Percentiles rank a stretch among this genome's conserved stretches.
phyloP scores from a whole-genome alignment of 1,140 invertebrate species.

The Zaprionus nigranus region DNA sequence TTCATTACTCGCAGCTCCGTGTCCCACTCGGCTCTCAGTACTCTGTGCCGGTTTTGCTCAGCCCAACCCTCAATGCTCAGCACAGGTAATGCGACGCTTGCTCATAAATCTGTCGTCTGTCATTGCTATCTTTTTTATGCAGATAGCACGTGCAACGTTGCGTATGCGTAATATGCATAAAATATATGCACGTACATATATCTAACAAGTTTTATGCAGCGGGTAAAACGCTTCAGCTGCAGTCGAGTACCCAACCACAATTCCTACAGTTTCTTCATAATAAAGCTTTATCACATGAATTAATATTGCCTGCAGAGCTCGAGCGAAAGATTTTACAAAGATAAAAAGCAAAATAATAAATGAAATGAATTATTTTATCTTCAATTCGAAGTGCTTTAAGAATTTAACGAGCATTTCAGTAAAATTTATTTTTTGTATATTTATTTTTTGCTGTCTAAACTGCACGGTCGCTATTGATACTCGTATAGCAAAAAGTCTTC shows the following conservation, averaged over 20 bases:
- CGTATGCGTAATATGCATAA: constrained; percentile 19
- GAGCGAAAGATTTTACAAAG: too few relatives aligned
- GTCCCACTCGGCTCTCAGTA: neutral
- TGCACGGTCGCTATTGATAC: too few relatives aligned
- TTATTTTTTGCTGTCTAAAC: too few relatives aligned
- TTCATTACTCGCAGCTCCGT: neutral
- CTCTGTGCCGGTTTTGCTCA: neutral
- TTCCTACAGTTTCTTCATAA: neutral
- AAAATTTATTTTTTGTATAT: too few relatives aligned
- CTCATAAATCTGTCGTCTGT: constrained; percentile 48
- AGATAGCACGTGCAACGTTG: constrained; percentile 39
- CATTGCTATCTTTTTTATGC: constrained; percentile 41
- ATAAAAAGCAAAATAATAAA: too few relatives aligned
- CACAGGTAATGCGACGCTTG: constrained; percentile 17
- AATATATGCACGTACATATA: neutral
- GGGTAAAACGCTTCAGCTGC: neutral
- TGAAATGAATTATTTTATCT: too few relatives aligned
- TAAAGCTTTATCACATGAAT: neutral
- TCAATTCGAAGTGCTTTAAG: too few relatives aligned
- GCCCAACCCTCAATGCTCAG: neutral
- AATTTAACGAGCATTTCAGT: too few relatives aligned
- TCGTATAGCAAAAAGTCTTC: too few relatives aligned
- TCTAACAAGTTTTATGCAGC: neutral
- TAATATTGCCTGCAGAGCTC: too few relatives aligned
- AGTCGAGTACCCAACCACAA: neutral